Base-by-base conservation (phyloP, 92 coral and sea anemone genomes). In the Porites evermanni region DNA sequence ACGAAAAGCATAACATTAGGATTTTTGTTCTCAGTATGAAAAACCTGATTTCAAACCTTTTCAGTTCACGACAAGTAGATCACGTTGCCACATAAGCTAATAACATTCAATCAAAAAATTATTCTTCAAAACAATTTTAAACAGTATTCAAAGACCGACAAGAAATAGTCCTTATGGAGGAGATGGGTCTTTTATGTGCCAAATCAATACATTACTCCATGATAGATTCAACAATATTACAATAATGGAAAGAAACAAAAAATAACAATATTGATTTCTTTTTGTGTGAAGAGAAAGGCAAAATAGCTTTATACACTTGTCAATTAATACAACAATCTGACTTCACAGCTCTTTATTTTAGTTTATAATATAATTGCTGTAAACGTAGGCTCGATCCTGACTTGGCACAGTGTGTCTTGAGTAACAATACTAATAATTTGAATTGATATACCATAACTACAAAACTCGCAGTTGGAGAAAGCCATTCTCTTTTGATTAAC, bases 351-450 rank as follows among this genome's bases (percentile, higher is more conserved):
- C n/a, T 7, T 50, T 6, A 79, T n/a, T 29, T 12, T 65, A 19
- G 73, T 79, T 52, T 63, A 70, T 11, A 11, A 13, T 16, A 63
- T 53, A 24, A 63, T 20, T 12, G 76, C 76, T 54, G 66, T 23
- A 21, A 67, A 67, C 21, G 47, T 19, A 80, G 64, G 8, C 14
- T 16, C 11, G 20, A 50, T 29, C 8, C 29, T 29, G 72, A 12
- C 26, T 80, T 53, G 66, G 44, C 53, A 26, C 17, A 29, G 85
- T 53, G 67, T 18, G 53, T 67, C 53, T 70, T 38, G 24, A 18
- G 50, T 68, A 13, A 68, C 75, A 80, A 53, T 80, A 80, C 75
- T 53, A 69, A 80, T 68, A 69, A 23, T 80, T 80, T 76, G 69
- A 80, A 54, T 80, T 80, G 26, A 80, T 53, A 80, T 21, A 56